These are phyloP conservation scores for Lepus townsendii DNA, from an alignment of 2,797 vertebrate species.

Conservation along the genomic window DNA sequence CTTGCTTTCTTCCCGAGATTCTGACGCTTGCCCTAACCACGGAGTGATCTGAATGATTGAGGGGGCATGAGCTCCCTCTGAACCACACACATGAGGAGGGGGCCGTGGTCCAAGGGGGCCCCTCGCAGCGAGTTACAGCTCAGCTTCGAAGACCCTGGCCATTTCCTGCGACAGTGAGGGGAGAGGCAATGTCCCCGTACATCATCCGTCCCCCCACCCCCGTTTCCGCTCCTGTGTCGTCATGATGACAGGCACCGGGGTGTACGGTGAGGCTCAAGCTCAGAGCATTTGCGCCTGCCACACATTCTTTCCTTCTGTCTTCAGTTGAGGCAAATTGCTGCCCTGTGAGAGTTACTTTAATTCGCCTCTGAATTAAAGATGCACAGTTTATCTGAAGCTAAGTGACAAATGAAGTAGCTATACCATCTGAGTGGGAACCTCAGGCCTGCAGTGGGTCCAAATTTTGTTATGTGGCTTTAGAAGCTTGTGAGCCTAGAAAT, in stretches of 20 bases:
- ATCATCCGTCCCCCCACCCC: not conserved
- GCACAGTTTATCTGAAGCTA: not conserved
- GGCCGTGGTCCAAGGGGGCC: not conserved
- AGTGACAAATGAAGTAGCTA: not conserved
- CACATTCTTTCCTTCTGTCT: not conserved
- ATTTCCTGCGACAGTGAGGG: not conserved
- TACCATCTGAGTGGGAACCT: not conserved
- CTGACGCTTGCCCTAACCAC: not conserved
- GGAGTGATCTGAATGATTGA: not conserved
- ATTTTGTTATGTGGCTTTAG: not conserved
- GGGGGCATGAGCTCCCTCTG: fast-evolving
- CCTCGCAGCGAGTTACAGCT: not conserved
- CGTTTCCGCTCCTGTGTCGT: fast-evolving
- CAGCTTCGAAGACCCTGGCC: not conserved
- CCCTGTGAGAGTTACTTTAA: not conserved
- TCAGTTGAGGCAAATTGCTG: not conserved
- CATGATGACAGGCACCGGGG: fast-evolving
- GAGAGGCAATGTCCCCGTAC: too few relatives aligned
- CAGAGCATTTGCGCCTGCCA: not conserved
- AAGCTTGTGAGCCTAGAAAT: not conserved
- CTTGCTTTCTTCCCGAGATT: not conserved
- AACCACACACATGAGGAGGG: not conserved
- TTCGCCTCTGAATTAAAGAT: conserved; percentile 38
- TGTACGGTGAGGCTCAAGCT: not conserved
- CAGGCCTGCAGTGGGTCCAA: not conserved